Conservation (phyloP, 2,113 vertebrate genomes). For the Perca flavescens region DNA sequence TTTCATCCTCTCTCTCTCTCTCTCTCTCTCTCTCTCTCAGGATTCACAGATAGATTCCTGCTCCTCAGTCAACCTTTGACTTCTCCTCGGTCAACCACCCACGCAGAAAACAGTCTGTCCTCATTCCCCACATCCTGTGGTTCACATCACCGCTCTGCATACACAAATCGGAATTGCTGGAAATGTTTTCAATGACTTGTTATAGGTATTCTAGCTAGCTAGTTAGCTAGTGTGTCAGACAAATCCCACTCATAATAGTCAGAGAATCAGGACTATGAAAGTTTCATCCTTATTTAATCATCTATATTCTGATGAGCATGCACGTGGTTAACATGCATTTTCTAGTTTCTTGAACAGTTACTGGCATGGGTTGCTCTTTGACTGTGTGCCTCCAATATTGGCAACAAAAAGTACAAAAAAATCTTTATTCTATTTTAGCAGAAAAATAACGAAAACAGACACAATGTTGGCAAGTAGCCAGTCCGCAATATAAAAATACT, state of each 20-base stretch:
- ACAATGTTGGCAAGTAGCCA: no score
- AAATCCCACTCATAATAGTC: no score
- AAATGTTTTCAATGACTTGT: slow-evolving; percentile 18
- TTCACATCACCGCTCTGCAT: background rate
- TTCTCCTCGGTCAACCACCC: slow-evolving; percentile 47
- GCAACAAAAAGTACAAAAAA: background rate
- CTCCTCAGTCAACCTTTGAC: slow-evolving; percentile 72
- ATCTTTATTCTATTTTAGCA: no score
- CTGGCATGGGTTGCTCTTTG: background rate
- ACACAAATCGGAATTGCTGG: background rate
- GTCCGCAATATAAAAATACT: no score
- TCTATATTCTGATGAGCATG: background rate
- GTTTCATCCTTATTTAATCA: background rate
- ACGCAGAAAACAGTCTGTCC: slow-evolving; percentile 17
- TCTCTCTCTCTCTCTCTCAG: background rate
- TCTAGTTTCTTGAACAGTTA: background rate
- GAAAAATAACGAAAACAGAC: no score
- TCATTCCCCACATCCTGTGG: background rate
- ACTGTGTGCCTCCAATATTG: background rate
- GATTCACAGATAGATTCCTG: slow-evolving; percentile 66
- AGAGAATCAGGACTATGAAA: no score
- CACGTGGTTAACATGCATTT: background rate
- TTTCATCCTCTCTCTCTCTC: slow-evolving; percentile 45
- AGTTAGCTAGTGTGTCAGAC: background rate
- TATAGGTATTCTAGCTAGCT: background rate